Percentiles rank a stretch among this genome's conserved stretches.
phyloP scores from a whole-genome alignment of 1,140 invertebrate species.

The Pinna nobilis region DNA sequence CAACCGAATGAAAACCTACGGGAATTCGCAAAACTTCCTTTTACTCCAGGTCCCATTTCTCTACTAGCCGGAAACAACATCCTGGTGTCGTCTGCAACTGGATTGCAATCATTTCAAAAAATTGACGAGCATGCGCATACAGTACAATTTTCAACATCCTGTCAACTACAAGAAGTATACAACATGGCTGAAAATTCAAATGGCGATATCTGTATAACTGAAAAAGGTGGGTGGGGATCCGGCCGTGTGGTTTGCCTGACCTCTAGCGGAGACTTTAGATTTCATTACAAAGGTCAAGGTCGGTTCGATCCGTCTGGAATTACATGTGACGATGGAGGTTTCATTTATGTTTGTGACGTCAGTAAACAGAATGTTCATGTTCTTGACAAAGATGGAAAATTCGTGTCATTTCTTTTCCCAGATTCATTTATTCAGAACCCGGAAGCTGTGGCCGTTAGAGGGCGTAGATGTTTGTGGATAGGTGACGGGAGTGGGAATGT shows the following conservation, averaged over 20 bases:
- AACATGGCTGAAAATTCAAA: background rate
- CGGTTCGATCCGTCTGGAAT: conserved; percentile 12
- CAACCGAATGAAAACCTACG: background rate
- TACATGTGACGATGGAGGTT: background rate
- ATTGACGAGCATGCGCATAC: background rate
- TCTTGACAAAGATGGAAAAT: background rate
- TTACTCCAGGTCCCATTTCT: background rate
- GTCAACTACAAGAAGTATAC: background rate
- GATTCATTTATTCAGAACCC: background rate
- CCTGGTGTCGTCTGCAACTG: background rate
- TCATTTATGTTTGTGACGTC: conserved; percentile 11
- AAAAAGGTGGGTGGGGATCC: conserved; percentile 10
- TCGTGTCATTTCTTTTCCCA: conserved; percentile 2
- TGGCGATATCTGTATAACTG: background rate
- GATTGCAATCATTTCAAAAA: no score
- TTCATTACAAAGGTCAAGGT: conserved; percentile 5
- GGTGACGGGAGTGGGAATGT: conserved; percentile 10
- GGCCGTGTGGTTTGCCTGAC: background rate
- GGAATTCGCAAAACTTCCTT: background rate
- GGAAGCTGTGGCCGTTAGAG: conserved; percentile 5
- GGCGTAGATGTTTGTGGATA: background rate
- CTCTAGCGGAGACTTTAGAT: background rate
- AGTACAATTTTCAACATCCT: background rate
- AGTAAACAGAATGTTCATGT: conserved; percentile 4
- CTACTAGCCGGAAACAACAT: background rate